These are phyloP conservation scores for Salarias fasciatus DNA, from an alignment of 2,797 vertebrate species.

Conservation along the genomic window DNA sequence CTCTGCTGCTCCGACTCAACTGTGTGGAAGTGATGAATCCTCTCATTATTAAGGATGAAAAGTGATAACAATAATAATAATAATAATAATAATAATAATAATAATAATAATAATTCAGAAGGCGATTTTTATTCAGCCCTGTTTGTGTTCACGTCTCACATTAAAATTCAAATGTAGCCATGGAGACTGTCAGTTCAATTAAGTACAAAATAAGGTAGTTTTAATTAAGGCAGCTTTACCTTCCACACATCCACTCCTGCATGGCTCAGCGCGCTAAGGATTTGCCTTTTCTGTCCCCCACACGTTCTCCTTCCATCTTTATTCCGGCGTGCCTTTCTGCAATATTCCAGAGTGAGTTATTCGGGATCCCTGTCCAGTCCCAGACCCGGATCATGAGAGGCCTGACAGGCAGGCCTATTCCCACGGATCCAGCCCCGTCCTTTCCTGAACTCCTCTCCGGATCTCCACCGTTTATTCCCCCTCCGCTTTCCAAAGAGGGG, in stretches of 20 bases:
- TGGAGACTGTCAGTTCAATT: neutral
- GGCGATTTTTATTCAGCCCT: no score
- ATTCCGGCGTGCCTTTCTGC: slow-evolving; percentile 32
- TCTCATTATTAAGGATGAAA: neutral
- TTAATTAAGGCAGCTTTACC: slow-evolving; percentile 47
- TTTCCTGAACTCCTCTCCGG: slow-evolving; percentile 86
- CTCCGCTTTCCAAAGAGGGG: slow-evolving; percentile 62
- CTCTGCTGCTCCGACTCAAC: neutral
- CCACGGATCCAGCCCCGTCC: slow-evolving; percentile 85
- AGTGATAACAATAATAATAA: neutral
- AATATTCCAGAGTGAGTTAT: slow-evolving; percentile 49
- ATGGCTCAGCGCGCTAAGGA: slow-evolving; percentile 36
- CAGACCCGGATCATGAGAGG: slow-evolving; percentile 62
- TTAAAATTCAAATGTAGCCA: no score
- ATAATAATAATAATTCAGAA: no score
- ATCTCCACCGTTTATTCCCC: slow-evolving; percentile 73
- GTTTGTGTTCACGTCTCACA: no score
- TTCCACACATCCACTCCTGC: slow-evolving; percentile 47
- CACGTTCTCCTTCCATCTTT: slow-evolving; percentile 41
- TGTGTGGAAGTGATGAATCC: neutral
- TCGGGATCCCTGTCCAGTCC: slow-evolving; percentile 57
- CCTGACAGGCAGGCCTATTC: slow-evolving; percentile 82
- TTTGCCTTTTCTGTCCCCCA: slow-evolving; percentile 31
- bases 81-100: no score
- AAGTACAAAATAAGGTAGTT: neutral